Evolutionary conservation across 2,888 invertebrate species (phyloP).

Genomic region (Drosophila niveifrons): DNA sequence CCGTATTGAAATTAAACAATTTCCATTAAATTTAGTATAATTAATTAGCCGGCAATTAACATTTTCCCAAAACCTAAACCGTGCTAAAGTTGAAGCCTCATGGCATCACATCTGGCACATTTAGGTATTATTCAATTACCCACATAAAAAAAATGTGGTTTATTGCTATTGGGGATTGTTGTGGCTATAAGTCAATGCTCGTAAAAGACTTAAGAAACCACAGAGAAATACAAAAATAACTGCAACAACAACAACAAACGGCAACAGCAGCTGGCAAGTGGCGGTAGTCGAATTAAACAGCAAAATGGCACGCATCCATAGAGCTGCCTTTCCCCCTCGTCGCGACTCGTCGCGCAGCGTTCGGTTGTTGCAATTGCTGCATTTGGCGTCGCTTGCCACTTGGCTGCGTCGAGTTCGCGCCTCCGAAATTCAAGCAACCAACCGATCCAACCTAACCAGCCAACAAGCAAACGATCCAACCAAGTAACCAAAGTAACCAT

Average conservation of each 20-base stretch:
- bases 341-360: background rate
- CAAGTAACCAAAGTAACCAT: constrained; percentile 24
- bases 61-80: constrained; percentile 21
- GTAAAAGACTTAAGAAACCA: constrained; percentile 67
- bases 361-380: constrained; percentile 70
- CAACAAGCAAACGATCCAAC: constrained; percentile 35
- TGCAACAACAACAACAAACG: constrained; percentile 13
- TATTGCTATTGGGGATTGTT: constrained; percentile 41
- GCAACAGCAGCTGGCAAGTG: constrained; percentile 44
- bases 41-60: constrained; percentile 21
- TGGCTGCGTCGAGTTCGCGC: constrained; percentile 77
- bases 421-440: constrained; percentile 63
- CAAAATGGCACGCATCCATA: constrained; percentile 80
- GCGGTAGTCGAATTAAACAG: constrained; percentile 75
- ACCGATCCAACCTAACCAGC: constrained; percentile 23
- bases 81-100: constrained; percentile 25
- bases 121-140: constrained; percentile 74
- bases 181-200: constrained; percentile 55
- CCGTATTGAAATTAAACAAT: background rate
- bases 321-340: constrained; percentile 33
- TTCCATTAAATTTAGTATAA: constrained; percentile 2
- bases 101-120: constrained; percentile 32
- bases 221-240: constrained; percentile 16
- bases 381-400: constrained; percentile 75
- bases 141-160: constrained; percentile 36